Percentiles rank a stretch among this genome's conserved stretches.
Conservation (phyloP, 2,797 vertebrate species). For the Poeciliopsis paucimaculata region DNA sequence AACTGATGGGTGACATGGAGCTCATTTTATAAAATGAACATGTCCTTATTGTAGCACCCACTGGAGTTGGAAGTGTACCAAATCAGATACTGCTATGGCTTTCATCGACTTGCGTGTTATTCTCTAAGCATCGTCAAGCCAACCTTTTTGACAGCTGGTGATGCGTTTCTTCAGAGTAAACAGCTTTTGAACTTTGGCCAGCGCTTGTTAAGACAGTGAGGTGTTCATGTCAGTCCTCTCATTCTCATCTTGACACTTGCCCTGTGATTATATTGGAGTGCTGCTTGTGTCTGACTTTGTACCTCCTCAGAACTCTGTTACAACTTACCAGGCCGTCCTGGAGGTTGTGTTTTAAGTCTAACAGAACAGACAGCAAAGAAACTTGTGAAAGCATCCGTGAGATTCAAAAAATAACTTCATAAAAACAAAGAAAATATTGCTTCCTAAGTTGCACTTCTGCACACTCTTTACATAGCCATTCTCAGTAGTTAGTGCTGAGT, state of each 20-base stretch:
- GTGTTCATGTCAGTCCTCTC: neutral
- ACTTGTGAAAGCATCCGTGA: neutral
- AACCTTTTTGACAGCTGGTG: neutral
- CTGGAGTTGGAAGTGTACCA: neutral
- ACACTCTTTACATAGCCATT: constrained; percentile 66
- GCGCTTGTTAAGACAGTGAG: neutral
- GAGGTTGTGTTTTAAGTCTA: neutral
- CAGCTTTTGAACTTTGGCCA: neutral
- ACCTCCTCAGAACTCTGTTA: neutral
- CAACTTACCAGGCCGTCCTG: neutral
- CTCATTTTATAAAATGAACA: neutral
- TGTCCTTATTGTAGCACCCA: neutral
- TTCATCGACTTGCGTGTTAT: neutral
- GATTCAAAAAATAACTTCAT: neutral
- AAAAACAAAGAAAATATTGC: constrained; percentile 22
- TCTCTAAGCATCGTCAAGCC: neutral
- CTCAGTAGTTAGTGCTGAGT: constrained; percentile 75
- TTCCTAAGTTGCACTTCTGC: constrained; percentile 29
- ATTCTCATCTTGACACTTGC: neutral
- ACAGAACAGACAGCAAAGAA: neutral
- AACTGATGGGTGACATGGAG: neutral
- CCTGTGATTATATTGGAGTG: neutral
- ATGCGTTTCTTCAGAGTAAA: neutral
- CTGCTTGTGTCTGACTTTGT: neutral
- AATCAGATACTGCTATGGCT: neutral